Evolutionary conservation across 2,797 vertebrate genomes (phyloP).

Genomic region (Tolypeutes matacus): DNA sequence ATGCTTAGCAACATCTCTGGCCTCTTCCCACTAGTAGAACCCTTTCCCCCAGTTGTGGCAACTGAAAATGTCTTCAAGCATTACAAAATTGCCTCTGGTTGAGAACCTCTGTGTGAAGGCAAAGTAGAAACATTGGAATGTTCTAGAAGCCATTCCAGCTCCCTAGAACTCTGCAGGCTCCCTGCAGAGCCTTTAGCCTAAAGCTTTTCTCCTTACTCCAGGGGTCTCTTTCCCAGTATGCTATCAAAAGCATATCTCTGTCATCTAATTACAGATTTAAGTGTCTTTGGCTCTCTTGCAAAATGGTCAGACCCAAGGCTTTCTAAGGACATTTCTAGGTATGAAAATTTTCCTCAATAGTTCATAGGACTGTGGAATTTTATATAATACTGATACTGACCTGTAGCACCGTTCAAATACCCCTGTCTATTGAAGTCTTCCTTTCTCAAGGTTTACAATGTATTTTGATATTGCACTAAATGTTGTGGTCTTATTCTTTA

Average conservation of each 20-base stretch:
- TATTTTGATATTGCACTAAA: neutral
- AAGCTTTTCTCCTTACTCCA: neutral
- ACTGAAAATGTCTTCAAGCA: neutral
- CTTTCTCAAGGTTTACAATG: neutral
- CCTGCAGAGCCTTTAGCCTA: neutral
- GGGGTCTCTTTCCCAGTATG: neutral
- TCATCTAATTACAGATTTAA: neutral
- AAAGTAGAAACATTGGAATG: neutral
- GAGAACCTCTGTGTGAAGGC: neutral
- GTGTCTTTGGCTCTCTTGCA: neutral
- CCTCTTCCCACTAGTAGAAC: neutral
- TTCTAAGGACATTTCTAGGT: neutral
- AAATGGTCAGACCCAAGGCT: neutral
- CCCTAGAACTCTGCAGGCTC: no score
- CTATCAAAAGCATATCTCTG: neutral
- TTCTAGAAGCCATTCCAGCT: no score
- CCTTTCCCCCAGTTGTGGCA: neutral
- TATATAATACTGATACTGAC: neutral
- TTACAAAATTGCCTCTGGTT: neutral
- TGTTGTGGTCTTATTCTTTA: neutral
- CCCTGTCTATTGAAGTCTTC: neutral
- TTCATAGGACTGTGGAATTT: neutral
- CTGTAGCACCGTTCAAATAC: neutral
- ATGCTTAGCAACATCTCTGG: neutral
- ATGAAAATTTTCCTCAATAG: neutral